Conservation (phyloP, 2,797 vertebrate genomes). For the Phalanger gymnotis region DNA sequence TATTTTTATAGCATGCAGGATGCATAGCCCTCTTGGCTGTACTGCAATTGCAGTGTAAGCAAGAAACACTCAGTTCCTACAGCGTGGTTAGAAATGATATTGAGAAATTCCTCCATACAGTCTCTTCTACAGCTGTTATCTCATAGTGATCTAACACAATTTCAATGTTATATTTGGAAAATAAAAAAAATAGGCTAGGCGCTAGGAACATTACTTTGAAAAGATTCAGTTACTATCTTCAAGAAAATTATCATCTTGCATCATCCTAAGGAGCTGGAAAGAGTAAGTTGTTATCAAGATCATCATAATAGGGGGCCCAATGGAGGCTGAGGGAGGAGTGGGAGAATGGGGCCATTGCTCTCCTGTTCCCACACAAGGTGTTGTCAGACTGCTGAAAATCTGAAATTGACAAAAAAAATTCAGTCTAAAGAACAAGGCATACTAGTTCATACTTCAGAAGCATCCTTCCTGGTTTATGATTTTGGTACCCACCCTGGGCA, state of each 20-base stretch:
- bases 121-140: not conserved
- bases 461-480: not conserved
- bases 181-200: not conserved
- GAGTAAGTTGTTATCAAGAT: not conserved
- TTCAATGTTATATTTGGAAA: not conserved
- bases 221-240: not conserved
- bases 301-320: not conserved
- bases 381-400: rapidly evolving
- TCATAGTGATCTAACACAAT: not conserved
- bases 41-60: not conserved
- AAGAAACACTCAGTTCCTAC: not conserved
- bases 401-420: not conserved
- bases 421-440: not conserved
- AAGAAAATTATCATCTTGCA: not conserved
- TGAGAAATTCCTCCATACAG: not conserved
- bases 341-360: too few species aligned
- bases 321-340: not conserved
- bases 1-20: not conserved
- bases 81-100: not conserved
- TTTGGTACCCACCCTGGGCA: not conserved
- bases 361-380: not conserved
- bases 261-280: not conserved
- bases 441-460: not conserved
- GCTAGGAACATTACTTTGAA: not conserved
- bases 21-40: not conserved